Evolutionary conservation across 2,888 invertebrate species (phyloP), one percentile per base, ranked within the genome.

Genomic region (Drosophila anomelani): DNA sequence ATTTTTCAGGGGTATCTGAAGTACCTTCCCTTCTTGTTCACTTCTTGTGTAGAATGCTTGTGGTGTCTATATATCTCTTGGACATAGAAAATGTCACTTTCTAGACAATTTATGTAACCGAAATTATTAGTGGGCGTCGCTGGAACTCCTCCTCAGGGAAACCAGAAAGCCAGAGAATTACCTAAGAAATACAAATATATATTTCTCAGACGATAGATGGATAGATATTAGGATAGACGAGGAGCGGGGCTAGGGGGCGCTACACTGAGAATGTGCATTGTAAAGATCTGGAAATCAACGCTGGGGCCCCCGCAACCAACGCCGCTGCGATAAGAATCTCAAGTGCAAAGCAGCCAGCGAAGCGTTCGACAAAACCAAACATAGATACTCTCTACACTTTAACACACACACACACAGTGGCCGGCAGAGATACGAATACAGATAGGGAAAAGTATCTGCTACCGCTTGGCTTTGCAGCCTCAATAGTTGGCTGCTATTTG

Each of bases 311-410:
- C 73, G 67, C 73, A 20, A 34, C 71, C 77, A 58, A 34, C 36
- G 51, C 9, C 34, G 34, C 43, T 39, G 75, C 84, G 84, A 85
- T 85, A 85, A 85, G 87, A 88, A 85, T 85, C 84, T 86, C 84
- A 85, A 85, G 88, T 85, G 84, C 88, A 85, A 86, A 85, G 87
- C 84, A 86, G 81, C 84, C 77, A 80, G 69, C 87, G 81, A 88
- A 86, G 88, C 88, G 79, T 88, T 84, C 88, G 88, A 88, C 88
- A 79, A 83, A 84, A 72, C 72, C 66, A 76, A 77, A 59, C 63
- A 57, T 39, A 58, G 29, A 62, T 41, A 72, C 36, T 36, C 41
- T 20, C 10, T 17, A 55, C 49, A 70, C 17, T 13, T 17, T 20
- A 1, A 44, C 13, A 44, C 10, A 51, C 9, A 23, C 17, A 17